Percentiles rank a stretch among this genome's conserved stretches.
Evolutionary conservation across 2,797 vertebrate species (phyloP).

Genomic region (Sebastes cheni): DNA sequence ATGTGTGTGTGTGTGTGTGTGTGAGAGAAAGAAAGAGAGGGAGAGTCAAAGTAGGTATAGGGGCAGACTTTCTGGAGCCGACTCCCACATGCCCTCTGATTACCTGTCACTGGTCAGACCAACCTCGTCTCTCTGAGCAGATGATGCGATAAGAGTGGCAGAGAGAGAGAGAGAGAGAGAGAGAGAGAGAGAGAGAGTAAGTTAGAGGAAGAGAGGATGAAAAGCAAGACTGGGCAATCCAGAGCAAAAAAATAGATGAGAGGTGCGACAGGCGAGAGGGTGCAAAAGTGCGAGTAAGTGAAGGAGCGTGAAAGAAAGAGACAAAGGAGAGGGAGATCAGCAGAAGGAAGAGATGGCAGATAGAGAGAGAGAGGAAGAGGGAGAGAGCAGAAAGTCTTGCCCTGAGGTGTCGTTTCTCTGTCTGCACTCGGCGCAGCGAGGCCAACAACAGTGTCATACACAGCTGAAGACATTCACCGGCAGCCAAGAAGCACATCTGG

Average conservation of each 20-base stretch:
- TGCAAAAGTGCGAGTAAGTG: constrained; percentile 46
- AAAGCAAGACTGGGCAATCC: background rate
- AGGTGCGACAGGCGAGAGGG: constrained; percentile 28
- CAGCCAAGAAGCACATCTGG: constrained; percentile 79
- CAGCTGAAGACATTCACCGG: constrained; percentile 74
- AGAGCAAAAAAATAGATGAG: constrained; percentile 14
- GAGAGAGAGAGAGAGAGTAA: background rate
- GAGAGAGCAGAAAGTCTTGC: constrained; percentile 60
- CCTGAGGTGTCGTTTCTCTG: constrained; percentile 69
- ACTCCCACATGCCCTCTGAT: constrained; percentile 69
- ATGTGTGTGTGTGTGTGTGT: constrained; percentile 13
- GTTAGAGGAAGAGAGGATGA: background rate
- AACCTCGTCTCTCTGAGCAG: constrained; percentile 43
- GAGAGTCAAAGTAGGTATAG: constrained; percentile 62
- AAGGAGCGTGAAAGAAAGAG: constrained; percentile 9
- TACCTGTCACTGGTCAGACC: constrained; percentile 69
- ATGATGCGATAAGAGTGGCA: constrained; percentile 54
- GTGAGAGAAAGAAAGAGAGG: constrained; percentile 3
- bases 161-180: background rate
- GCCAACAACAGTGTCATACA: constrained; percentile 76
- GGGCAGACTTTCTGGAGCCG: constrained; percentile 81
- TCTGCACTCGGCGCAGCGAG: constrained; percentile 55
- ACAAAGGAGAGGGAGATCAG: constrained; percentile 53
- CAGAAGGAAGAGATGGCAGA: constrained; percentile 29
- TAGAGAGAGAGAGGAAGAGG: constrained; percentile 1